Conservation (phyloP, 2,113 vertebrate genomes). For the Typhlomys cinereus region DNA sequence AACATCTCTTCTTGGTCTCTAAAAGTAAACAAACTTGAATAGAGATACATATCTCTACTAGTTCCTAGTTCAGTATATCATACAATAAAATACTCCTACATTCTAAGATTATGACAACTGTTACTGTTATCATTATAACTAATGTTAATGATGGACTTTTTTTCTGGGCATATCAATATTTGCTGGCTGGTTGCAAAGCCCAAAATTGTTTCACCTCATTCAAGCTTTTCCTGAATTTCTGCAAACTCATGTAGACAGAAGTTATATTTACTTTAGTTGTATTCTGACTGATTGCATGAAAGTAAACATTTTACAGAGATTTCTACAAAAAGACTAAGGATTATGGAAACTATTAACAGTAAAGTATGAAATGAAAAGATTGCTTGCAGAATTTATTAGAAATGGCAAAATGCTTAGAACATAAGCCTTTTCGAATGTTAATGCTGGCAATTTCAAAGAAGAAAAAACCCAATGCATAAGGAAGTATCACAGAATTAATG, state of each 20-base stretch:
- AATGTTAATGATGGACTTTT: background rate
- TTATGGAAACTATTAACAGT: conserved; percentile 39
- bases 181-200: background rate
- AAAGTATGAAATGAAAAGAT: conserved; percentile 41
- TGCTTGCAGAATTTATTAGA: conserved; percentile 27
- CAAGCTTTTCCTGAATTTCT: background rate
- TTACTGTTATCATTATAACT: background rate
- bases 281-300: background rate
- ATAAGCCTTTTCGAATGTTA: conserved; percentile 36
- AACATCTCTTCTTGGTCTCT: conserved; percentile 21
- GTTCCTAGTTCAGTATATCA: background rate
- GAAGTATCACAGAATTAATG: conserved; percentile 19
- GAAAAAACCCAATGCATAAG: background rate
- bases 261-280: background rate
- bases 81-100: background rate
- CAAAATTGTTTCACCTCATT: background rate
- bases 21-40: conserved; percentile 37
- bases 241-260: background rate
- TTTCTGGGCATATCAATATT: background rate
- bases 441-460: conserved; percentile 35
- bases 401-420: conserved; percentile 20
- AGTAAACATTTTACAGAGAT: background rate
- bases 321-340: background rate
- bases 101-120: background rate
- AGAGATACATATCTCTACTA: background rate